phyloP scores from a whole-genome alignment of 2,113 vertebrate genomes.

The Dolichallabes microphthalmus region DNA sequence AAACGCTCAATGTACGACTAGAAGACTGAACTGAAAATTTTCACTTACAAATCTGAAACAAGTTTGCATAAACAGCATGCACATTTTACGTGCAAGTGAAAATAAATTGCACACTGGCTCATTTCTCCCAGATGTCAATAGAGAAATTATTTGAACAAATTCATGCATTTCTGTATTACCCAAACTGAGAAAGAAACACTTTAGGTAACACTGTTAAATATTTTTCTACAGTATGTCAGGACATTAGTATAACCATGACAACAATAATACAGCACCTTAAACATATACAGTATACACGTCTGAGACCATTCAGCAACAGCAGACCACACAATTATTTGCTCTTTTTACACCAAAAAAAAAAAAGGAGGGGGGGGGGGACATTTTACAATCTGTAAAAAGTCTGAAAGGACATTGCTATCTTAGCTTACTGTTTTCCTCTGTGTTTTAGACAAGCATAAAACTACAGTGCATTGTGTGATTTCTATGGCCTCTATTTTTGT shows the following conservation, averaged over 20 bases:
- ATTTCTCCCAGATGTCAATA: neutral
- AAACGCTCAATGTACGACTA: conserved; percentile 50
- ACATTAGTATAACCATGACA: neutral
- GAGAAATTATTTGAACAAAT: neutral
- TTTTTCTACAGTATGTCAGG: neutral
- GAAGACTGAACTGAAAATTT: neutral
- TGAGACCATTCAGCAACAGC: neutral
- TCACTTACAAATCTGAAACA: conserved; percentile 17
- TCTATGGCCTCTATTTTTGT: neutral
- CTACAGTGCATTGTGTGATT: neutral
- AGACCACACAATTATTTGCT: neutral
- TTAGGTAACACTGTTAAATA: neutral
- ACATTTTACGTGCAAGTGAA: neutral
- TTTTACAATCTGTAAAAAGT: neutral
- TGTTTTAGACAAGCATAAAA: neutral
- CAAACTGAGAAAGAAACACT: neutral
- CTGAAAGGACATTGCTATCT: neutral
- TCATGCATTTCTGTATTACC: neutral
- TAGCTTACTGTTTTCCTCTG: no score
- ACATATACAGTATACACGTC: neutral
- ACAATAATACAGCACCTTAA: neutral
- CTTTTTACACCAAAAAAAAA: neutral
- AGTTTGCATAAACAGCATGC: conserved; percentile 2
- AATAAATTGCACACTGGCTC: neutral
- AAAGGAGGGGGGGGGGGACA: neutral